A percentile compares a stretch with the other conserved stretches of the same genome.
phyloP scores from a whole-genome alignment of 2,113 vertebrate genomes.

The Nothobranchius kuhntae region DNA sequence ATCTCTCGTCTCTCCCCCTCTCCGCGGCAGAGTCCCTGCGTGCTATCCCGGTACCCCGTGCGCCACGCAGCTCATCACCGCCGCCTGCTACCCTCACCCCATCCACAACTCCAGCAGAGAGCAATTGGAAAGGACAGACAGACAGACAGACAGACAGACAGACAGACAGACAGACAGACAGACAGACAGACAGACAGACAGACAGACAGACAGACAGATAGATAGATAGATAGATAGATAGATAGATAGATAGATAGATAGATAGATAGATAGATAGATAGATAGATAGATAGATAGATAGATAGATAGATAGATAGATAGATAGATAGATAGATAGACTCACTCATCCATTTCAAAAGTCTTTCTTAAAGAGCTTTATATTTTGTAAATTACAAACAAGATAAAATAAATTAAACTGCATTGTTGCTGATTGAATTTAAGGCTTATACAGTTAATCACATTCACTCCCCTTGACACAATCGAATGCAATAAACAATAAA shows the following conservation, averaged over 20 bases:
- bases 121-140: conserved; percentile 43
- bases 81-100: conserved; percentile 69
- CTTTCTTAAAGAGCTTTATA: too few relatives aligned
- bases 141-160: conserved; percentile 21
- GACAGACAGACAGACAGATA: conserved; percentile 34
- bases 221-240: conserved; percentile 14
- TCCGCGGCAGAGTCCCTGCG: conserved; percentile 63
- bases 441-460: too few relatives aligned
- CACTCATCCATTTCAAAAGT: too few relatives aligned
- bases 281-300: too few relatives aligned
- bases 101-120: conserved; percentile 68
- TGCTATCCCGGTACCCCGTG: conserved; percentile 67
- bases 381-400: too few relatives aligned
- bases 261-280: too few relatives aligned
- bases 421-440: too few relatives aligned
- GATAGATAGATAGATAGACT: too few relatives aligned
- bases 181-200: conserved; percentile 22
- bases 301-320: too few relatives aligned
- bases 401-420: background rate
- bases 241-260: conserved; percentile 13
- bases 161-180: conserved; percentile 27
- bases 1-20: conserved; percentile 65
- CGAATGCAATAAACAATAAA: too few relatives aligned
- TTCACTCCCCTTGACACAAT: too few relatives aligned
- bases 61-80: conserved; percentile 70